These are phyloP conservation scores for Asarcornis scutulata DNA, from an alignment of 2,113 vertebrate genomes.

Conservation along the genomic window DNA sequence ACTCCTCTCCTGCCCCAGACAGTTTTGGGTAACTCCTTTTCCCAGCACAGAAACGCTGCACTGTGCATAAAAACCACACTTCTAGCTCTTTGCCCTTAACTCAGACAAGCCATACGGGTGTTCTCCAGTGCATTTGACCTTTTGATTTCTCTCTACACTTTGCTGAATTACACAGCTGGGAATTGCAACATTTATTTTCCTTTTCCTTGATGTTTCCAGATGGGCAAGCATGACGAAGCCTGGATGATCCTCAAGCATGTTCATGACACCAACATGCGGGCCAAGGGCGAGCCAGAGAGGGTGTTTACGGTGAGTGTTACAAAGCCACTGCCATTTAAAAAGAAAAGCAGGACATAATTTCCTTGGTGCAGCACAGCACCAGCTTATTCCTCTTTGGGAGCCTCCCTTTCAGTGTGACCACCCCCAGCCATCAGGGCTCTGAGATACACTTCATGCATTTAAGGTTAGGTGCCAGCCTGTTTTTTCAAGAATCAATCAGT, in stretches of 20 bases:
- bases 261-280: constrained; percentile 98
- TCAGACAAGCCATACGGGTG: background rate
- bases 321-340: background rate
- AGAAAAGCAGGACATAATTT: background rate
- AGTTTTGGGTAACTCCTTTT: background rate
- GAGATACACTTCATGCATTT: background rate
- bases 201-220: constrained; percentile 76
- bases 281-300: constrained; percentile 92
- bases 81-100: background rate
- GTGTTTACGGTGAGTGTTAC: constrained; percentile 90
- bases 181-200: background rate
- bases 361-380: background rate
- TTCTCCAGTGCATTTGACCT: background rate
- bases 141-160: background rate
- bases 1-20: background rate
- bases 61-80: background rate
- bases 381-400: background rate
- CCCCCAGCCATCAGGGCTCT: background rate
- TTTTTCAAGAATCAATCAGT: background rate
- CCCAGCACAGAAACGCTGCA: background rate
- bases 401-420: background rate
- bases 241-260: constrained; percentile 97
- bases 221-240: constrained; percentile 93
- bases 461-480: background rate
- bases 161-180: background rate